Base-by-base conservation (phyloP, 64 coral and sea anemone genomes). In the Stichodactyla helianthus region DNA sequence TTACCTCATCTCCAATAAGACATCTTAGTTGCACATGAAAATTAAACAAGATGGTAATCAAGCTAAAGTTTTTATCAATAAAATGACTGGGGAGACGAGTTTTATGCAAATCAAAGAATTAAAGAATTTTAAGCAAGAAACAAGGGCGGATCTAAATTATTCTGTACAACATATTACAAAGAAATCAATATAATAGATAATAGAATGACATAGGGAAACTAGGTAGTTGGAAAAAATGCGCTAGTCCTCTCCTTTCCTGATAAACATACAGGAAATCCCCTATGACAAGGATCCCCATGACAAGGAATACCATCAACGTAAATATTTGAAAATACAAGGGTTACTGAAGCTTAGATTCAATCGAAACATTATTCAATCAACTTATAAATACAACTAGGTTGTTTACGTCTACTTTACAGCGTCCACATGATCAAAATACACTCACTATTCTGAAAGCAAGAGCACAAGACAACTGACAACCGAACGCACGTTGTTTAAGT, bases 1-100 rank as follows among this genome's bases (percentile, higher is more conserved):
- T 76, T 91, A 99, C 97, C 97, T 99, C 97, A 60, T 99, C 97
- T 82, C 93, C 93, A 58, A 99, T 93, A 71, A 99, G 83, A 68
- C 97, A 95, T 95, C 97, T 74, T 58, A 0, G 68, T 74, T 6
- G 22, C 23, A 74, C 68, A 74, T 74, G 68, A 11, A 23, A 74
- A 74, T 31, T 5, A 74, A 74, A 74, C 12, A 74, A 31, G 68
- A 74, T 1, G 11, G 31, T 31, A n/a, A 74, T 65, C 22, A 65
- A 22, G 18, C 19, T 7, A 6, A 65, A 4, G 18, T n/a, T 7
- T 7, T 22, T 65, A 22, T 65, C 20, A 65, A 12, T 65, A 44
- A 44, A 44, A 44, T 44, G 35, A 44, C 35, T 3, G 35, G 35
- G 35, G 2, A 44, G 35, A 44, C 1, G 35, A 44, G 35, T 44